A percentile compares a stretch with the other conserved stretches of the same genome.
Evolutionary conservation across 2,113 vertebrate species (phyloP).

Genomic region (Tamias sibiricus): DNA sequence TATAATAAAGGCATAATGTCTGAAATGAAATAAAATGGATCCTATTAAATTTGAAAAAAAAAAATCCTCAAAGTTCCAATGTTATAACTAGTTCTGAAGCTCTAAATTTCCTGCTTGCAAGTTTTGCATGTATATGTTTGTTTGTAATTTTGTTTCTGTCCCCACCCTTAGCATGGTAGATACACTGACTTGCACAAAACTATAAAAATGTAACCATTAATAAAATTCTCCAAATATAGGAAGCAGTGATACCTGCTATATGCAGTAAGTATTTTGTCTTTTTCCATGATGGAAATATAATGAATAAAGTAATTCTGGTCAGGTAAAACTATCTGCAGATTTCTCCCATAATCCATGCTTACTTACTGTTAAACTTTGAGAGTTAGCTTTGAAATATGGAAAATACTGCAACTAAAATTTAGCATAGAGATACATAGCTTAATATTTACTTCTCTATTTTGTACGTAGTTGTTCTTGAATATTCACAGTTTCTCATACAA

Average conservation of each 20-base stretch:
- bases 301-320: not conserved
- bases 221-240: conserved; percentile 4
- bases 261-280: not conserved
- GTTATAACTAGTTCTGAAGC: not conserved
- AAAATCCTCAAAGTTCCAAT: not conserved
- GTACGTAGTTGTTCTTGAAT: not conserved
- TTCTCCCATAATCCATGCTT: not conserved
- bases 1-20: not conserved
- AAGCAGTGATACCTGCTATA: not conserved
- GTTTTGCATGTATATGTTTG: no score
- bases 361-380: not conserved
- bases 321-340: not conserved
- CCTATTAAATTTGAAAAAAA: not conserved
- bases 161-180: not conserved
- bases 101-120: not conserved
- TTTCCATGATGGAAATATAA: not conserved
- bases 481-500: not conserved
- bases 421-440: not conserved
- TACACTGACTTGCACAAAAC: not conserved
- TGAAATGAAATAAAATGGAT: conserved; percentile 19
- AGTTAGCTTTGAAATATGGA: not conserved
- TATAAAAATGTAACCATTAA: not conserved
- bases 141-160: not conserved
- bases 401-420: not conserved
- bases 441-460: not conserved